These are phyloP conservation scores for Parus major DNA, from an alignment of 2,113 vertebrate genomes.

Conservation along the genomic window DNA sequence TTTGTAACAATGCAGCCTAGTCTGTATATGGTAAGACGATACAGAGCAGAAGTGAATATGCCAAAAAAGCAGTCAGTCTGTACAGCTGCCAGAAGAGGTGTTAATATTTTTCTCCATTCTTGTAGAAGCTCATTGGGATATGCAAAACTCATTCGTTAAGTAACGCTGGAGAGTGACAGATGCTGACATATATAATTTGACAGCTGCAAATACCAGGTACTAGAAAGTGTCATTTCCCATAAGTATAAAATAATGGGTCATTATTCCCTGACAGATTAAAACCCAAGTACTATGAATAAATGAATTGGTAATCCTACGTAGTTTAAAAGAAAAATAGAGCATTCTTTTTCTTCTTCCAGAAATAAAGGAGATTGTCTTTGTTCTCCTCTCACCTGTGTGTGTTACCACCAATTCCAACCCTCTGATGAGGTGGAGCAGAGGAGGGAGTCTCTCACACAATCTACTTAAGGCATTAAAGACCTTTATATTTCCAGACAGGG, in stretches of 20 bases:
- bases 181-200: constrained; percentile 56
- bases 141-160: constrained; percentile 47
- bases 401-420: neutral
- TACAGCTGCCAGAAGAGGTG: constrained; percentile 25
- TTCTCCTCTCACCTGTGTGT: constrained; percentile 26
- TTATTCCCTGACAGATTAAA: constrained; percentile 67
- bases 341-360: constrained; percentile 45
- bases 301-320: constrained; percentile 45
- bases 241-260: constrained; percentile 67
- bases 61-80: neutral
- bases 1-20: neutral
- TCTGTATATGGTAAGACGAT: neutral
- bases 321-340: constrained; percentile 42
- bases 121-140: constrained; percentile 27
- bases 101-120: constrained; percentile 40
- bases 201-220: constrained; percentile 60
- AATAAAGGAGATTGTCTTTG: constrained; percentile 57
- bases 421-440: neutral
- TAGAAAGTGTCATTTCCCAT: constrained; percentile 66
- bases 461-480: neutral
- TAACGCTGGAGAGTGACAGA: constrained; percentile 26
- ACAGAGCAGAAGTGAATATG: neutral
- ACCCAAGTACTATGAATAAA: constrained; percentile 59
- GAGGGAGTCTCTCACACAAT: neutral
- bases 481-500: neutral